These are phyloP conservation scores for Calliopsis andreniformis DNA, from an alignment of 1,140 invertebrate species.

Conservation along the genomic window DNA sequence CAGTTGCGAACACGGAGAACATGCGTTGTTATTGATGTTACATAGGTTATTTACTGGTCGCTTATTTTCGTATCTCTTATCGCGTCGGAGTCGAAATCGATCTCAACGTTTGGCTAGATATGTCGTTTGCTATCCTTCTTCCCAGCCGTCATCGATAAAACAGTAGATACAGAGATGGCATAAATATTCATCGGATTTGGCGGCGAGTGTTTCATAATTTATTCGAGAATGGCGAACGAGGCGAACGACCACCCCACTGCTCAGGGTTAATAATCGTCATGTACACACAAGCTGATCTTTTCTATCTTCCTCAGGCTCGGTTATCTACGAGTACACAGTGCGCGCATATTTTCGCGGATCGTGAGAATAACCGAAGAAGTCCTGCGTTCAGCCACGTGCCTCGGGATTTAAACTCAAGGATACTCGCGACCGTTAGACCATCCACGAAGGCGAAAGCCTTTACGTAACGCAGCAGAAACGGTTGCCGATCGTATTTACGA, in stretches of 20 bases:
- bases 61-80: neutral
- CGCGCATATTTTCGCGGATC: conserved; percentile 43
- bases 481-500: conserved; percentile 32
- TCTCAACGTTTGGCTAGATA: neutral
- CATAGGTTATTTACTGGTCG: neutral
- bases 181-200: conserved; percentile 16
- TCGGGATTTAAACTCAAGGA: conserved; percentile 70
- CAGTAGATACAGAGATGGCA: neutral
- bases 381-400: conserved; percentile 60
- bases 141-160: conserved; percentile 10
- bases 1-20: neutral
- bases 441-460: conserved; percentile 53
- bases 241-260: neutral
- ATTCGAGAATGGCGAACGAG: neutral
- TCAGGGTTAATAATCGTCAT: conserved; percentile 25
- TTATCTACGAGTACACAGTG: neutral
- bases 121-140: conserved; percentile 2
- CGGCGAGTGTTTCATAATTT: conserved; percentile 9
- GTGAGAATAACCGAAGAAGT: conserved; percentile 41
- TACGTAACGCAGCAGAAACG: conserved; percentile 48
- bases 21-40: neutral
- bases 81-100: conserved; percentile 4
- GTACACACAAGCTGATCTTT: neutral
- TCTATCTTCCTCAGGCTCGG: neutral
- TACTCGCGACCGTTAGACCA: conserved; percentile 57